These are phyloP conservation scores for Paratilapia polleni DNA, from an alignment of 2,113 vertebrate species.

Conservation along the genomic window DNA sequence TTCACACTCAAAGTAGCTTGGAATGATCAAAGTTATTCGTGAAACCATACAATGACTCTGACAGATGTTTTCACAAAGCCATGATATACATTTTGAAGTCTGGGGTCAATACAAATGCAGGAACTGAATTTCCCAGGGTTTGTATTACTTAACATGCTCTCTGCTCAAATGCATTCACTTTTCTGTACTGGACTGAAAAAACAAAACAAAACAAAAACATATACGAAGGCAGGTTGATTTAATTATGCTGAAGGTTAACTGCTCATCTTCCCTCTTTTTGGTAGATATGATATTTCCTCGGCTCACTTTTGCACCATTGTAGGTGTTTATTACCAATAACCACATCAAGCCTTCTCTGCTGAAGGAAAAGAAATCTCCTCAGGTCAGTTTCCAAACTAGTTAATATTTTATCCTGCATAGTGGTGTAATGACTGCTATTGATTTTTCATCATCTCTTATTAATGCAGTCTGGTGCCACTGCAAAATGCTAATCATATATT, in stretches of 20 bases:
- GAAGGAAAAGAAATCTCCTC: constrained; percentile 61
- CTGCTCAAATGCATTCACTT: constrained; percentile 24
- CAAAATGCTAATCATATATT: constrained; percentile 76
- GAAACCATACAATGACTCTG: constrained; percentile 41
- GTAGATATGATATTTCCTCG: constrained; percentile 72
- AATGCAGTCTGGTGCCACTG: constrained; percentile 75
- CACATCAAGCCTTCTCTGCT: constrained; percentile 47
- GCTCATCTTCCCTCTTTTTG: constrained; percentile 46
- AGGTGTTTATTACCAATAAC: constrained; percentile 76
- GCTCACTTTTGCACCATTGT: constrained; percentile 55
- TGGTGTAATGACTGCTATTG: constrained; percentile 79
- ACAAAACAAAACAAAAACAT: constrained; percentile 6
- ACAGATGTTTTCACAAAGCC: constrained; percentile 65
- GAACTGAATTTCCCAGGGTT: constrained; percentile 37
- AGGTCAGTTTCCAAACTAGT: constrained; percentile 78
- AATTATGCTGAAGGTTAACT: constrained; percentile 64
- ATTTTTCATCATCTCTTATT: constrained; percentile 84
- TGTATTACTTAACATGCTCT: constrained; percentile 19
- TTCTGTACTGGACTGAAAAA: constrained; percentile 11
- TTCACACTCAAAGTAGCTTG: constrained; percentile 61
- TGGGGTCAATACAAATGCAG: constrained; percentile 47
- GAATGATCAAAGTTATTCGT: constrained; percentile 67
- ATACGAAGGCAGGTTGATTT: constrained; percentile 33
- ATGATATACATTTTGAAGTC: constrained; percentile 48
- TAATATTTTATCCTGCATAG: constrained; percentile 80